Conservation (phyloP, 2,888 invertebrate genomes). For the Argynnis bischoffii region DNA sequence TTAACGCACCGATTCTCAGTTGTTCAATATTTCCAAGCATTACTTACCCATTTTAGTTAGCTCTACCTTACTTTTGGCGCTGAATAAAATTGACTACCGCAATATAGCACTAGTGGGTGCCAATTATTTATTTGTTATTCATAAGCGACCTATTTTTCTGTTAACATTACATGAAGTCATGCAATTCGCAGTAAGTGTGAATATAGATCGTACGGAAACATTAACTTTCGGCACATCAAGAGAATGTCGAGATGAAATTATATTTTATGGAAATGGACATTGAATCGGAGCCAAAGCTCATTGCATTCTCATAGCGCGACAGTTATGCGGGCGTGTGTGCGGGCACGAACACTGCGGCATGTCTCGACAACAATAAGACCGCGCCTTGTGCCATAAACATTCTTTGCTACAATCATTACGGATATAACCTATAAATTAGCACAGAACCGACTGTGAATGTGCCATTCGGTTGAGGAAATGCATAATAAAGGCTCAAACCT, state of each 20-base stretch:
- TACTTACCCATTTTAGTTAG: constrained; percentile 49
- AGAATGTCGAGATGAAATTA: constrained; percentile 62
- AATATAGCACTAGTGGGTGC: constrained; percentile 37
- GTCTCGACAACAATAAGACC: constrained; percentile 77
- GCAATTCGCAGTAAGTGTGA: constrained; percentile 52
- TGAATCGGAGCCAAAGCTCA: constrained; percentile 72
- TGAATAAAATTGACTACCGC: constrained; percentile 46
- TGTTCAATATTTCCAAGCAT: constrained; percentile 56
- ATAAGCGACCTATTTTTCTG: constrained; percentile 52
- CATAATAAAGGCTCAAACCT: constrained; percentile 57
- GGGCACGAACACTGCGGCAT: constrained; percentile 58
- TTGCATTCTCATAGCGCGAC: constrained; percentile 68
- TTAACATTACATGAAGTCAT: constrained; percentile 49
- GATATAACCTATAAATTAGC: constrained; percentile 80
- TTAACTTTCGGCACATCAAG: constrained; percentile 62
- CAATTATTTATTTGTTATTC: constrained; percentile 48
- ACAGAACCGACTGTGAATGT: constrained; percentile 60
- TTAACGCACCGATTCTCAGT: constrained; percentile 61
- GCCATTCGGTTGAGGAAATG: constrained; percentile 58
- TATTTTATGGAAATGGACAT: constrained; percentile 77
- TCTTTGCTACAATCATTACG: constrained; percentile 77
- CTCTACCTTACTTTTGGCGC: constrained; percentile 43
- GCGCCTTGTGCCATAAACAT: constrained; percentile 77
- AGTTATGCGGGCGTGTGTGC: constrained; percentile 70
- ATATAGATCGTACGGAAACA: constrained; percentile 53